Conservation (phyloP, 2,888 invertebrate genomes). For the Atethmia centrago region DNA sequence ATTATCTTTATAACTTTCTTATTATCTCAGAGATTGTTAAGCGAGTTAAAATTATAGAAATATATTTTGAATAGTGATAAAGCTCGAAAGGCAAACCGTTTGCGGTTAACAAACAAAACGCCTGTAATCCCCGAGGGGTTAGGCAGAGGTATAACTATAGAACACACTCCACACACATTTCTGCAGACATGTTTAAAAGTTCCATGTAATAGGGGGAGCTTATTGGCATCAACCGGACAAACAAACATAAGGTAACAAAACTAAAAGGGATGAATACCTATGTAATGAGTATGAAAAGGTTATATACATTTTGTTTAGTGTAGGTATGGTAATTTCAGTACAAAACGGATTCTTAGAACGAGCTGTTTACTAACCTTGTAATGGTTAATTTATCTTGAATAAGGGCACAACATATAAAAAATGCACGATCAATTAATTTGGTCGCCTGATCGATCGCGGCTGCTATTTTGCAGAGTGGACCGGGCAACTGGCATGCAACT, state of each 20-base stretch:
- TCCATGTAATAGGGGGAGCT: too few relatives aligned
- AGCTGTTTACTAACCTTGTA: conserved; percentile 31
- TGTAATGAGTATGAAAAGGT: neutral
- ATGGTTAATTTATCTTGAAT: conserved; percentile 23
- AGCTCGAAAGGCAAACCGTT: neutral
- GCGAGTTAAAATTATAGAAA: neutral
- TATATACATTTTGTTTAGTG: neutral
- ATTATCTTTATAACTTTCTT: conserved; percentile 4
- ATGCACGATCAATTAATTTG: conserved; percentile 38
- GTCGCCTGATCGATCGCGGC: conserved; percentile 28
- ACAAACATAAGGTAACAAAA: neutral
- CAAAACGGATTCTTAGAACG: conserved; percentile 8
- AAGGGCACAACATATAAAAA: conserved; percentile 23
- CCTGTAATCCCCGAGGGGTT: neutral
- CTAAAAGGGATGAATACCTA: neutral
- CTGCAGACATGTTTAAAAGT: neutral
- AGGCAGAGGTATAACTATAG: neutral
- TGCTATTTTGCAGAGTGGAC: neutral
- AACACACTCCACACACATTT: neutral
- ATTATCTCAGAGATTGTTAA: neutral
- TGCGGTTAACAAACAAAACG: too few relatives aligned
- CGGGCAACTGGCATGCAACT: conserved; percentile 36
- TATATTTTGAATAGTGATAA: neutral
- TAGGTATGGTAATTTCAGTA: neutral
- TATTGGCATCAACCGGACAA: neutral